Evolutionary conservation across 2,888 invertebrate species (phyloP).

Genomic region (Apotomis capreana): DNA sequence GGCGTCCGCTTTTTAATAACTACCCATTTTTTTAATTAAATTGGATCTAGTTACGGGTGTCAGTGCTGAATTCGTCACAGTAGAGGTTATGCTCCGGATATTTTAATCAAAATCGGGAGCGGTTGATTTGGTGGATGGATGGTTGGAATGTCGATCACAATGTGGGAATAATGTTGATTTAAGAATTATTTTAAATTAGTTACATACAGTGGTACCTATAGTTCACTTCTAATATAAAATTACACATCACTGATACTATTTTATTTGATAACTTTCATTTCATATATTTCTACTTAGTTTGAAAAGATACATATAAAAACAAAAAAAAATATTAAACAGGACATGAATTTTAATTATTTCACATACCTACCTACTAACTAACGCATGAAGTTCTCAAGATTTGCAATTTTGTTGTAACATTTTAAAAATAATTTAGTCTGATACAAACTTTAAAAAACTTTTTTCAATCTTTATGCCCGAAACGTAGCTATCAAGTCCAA

Average conservation of each 20-base stretch:
- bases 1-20: slow-evolving; percentile 69
- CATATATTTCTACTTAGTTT: too few relatives aligned
- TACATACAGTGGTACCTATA: too few relatives aligned
- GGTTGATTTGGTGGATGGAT: slow-evolving; percentile 19
- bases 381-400: background rate
- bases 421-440: background rate
- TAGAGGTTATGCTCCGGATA: slow-evolving; percentile 40
- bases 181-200: background rate
- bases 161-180: slow-evolving; percentile 4
- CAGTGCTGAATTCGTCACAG: slow-evolving; percentile 59
- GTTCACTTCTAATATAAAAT: too few relatives aligned
- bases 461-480: slow-evolving; percentile 8
- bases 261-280: too few relatives aligned
- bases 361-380: background rate
- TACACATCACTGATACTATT: too few relatives aligned
- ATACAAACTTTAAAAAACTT: slow-evolving; percentile 21
- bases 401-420: background rate
- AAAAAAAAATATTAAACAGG: background rate
- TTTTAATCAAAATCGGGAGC: slow-evolving; percentile 37
- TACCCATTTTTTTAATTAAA: slow-evolving; percentile 55
- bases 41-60: slow-evolving; percentile 59
- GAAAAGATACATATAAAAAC: too few relatives aligned
- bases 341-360: background rate
- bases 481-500: background rate
- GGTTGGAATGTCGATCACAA: slow-evolving; percentile 6